Percentiles rank a stretch among this genome's conserved stretches.
phyloP scores from a whole-genome alignment of 2,888 invertebrate species.

The Tachina fera region DNA sequence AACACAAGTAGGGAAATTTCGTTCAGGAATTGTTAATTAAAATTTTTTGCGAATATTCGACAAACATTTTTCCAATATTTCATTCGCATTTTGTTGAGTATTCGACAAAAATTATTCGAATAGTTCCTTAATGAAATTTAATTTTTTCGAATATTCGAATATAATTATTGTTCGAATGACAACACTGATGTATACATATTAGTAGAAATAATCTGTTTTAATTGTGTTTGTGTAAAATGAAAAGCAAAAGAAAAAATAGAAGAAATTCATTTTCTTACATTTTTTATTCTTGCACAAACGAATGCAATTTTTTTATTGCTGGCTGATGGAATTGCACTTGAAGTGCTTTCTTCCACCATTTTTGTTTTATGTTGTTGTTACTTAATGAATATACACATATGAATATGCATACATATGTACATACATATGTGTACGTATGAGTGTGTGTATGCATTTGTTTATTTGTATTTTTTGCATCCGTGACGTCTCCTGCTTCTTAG shows the following conservation, averaged over 20 bases:
- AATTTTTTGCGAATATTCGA: no score
- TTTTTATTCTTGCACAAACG: slow-evolving; percentile 40
- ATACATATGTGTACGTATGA: not conserved
- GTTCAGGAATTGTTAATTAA: no score
- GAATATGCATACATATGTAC: not conserved
- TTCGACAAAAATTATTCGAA: not conserved
- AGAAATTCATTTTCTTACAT: slow-evolving; percentile 40
- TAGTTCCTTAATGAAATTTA: no score
- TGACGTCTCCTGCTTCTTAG: slow-evolving; percentile 48
- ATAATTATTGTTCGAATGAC: no score
- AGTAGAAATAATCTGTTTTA: slow-evolving; percentile 49
- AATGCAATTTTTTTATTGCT: slow-evolving; percentile 55
- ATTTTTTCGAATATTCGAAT: no score
- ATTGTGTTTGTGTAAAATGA: slow-evolving; percentile 31
- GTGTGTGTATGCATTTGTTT: not conserved
- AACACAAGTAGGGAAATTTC: no score
- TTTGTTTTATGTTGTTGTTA: slow-evolving; percentile 21
- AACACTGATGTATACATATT: not conserved
- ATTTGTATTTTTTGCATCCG: slow-evolving; percentile 45
- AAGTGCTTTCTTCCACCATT: slow-evolving; percentile 70
- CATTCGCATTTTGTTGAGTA: no score
- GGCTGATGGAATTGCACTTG: slow-evolving; percentile 70
- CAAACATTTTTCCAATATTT: not conserved
- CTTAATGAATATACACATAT: slow-evolving; percentile 24
- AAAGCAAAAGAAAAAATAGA: slow-evolving; percentile 38